phyloP scores from a whole-genome alignment of 2,888 invertebrate genomes.

The Rotaria magnacalcarata region DNA sequence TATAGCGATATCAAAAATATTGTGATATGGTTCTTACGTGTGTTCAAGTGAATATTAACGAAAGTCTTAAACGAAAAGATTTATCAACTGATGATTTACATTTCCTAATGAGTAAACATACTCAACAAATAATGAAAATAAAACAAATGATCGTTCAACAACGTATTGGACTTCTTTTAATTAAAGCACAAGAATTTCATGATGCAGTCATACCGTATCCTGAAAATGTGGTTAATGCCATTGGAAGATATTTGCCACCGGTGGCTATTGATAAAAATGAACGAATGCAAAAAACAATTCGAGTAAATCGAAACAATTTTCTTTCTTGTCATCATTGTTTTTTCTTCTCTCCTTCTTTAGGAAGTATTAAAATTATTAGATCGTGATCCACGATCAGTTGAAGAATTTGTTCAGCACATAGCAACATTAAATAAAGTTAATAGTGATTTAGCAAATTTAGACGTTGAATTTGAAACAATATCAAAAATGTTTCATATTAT shows the following conservation, averaged over 20 bases:
- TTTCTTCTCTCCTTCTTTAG: constrained; percentile 48
- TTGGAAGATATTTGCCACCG: constrained; percentile 39
- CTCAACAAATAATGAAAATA: constrained; percentile 39
- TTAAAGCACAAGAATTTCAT: constrained; percentile 37
- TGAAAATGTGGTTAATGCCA: not conserved
- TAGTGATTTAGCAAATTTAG: constrained; percentile 56
- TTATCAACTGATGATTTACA: constrained; percentile 41
- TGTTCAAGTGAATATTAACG: constrained; percentile 42
- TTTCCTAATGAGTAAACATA: constrained; percentile 41
- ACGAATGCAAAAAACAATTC: constrained; percentile 45
- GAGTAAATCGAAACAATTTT: not conserved
- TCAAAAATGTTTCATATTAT: constrained; percentile 58
- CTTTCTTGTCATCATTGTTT: too few species aligned
- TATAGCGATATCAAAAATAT: constrained; percentile 43
- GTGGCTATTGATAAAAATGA: constrained; percentile 43
- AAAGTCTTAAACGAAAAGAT: constrained; percentile 21
- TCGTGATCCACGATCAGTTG: constrained; percentile 54
- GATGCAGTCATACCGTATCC: constrained; percentile 35
- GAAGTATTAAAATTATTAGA: constrained; percentile 57
- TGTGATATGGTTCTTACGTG: constrained; percentile 43
- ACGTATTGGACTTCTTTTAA: constrained; percentile 41
- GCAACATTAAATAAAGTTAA: constrained; percentile 57
- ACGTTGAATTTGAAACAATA: constrained; percentile 56
- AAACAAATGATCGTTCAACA: constrained; percentile 39
- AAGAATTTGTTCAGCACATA: constrained; percentile 59